A percentile compares a stretch with the other conserved stretches of the same genome.
These are phyloP conservation scores for Teinopalpus imperialis DNA, from an alignment of 2,888 invertebrate species.

Conservation along the genomic window DNA sequence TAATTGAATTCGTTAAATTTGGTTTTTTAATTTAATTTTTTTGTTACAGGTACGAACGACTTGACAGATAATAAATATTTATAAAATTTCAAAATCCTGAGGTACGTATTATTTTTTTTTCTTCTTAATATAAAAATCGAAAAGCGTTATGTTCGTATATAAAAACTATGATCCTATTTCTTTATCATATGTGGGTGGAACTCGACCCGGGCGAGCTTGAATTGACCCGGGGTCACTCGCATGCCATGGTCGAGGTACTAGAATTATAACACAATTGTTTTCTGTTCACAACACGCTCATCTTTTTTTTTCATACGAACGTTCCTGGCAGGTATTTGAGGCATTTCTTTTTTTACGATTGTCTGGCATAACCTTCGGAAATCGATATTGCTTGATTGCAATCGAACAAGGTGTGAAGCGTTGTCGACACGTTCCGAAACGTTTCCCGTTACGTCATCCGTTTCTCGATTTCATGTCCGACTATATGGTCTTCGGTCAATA, in stretches of 20 bases:
- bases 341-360: constrained; percentile 48
- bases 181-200: constrained; percentile 26
- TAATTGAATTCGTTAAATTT: too few relatives aligned
- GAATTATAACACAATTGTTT: constrained; percentile 75
- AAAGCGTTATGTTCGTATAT: too few relatives aligned
- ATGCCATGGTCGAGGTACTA: constrained; percentile 45
- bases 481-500: constrained; percentile 19
- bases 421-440: constrained; percentile 53
- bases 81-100: too few relatives aligned
- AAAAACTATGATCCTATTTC: too few relatives aligned
- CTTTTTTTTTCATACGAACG: constrained; percentile 31
- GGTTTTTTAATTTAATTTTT: too few relatives aligned
- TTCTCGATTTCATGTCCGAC: constrained; percentile 28
- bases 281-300: constrained; percentile 46
- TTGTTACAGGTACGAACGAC: too few relatives aligned
- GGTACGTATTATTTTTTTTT: too few relatives aligned
- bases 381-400: constrained; percentile 28
- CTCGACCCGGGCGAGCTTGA: constrained; percentile 35
- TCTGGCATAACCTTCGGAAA: constrained; percentile 18
- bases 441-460: constrained; percentile 38
- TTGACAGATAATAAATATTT: too few relatives aligned
- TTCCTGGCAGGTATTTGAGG: constrained; percentile 29
- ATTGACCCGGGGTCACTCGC: constrained; percentile 41
- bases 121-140: too few relatives aligned
- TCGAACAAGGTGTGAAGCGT: constrained; percentile 56